A percentile compares a stretch with the other conserved stretches of the same genome.
phyloP scores from a whole-genome alignment of 2,888 invertebrate genomes.

The Sipunculus nudus region DNA sequence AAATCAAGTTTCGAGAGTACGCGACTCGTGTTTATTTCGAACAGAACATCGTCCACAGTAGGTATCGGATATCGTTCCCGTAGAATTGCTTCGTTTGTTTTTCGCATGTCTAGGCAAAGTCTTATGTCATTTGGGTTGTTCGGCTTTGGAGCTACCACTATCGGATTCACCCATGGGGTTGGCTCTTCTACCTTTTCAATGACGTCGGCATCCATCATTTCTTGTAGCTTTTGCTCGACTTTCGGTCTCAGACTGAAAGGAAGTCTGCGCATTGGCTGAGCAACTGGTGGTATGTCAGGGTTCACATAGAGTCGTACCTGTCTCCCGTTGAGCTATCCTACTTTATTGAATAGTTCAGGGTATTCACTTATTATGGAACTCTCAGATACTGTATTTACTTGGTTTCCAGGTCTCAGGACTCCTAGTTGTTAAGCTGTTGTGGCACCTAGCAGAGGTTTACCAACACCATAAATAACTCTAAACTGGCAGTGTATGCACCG shows the following conservation, averaged over 20 bases:
- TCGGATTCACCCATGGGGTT: slow-evolving; percentile 34
- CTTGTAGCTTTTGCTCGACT: neutral
- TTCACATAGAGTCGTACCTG: slow-evolving; percentile 5
- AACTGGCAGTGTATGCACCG: no score
- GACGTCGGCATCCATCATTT: slow-evolving; percentile 13
- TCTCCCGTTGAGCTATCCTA: slow-evolving; percentile 7
- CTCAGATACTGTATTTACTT: no score
- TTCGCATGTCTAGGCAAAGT: slow-evolving; percentile 33
- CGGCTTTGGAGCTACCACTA: slow-evolving; percentile 30
- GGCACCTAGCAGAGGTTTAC: no score
- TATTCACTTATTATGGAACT: no score
- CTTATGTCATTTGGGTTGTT: no score
- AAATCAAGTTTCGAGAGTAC: slow-evolving; percentile 19
- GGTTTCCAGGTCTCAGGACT: no score
- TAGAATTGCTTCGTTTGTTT: slow-evolving; percentile 31
- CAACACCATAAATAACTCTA: no score
- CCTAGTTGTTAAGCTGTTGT: no score
- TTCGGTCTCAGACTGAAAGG: slow-evolving; percentile 6
- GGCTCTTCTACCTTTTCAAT: slow-evolving; percentile 28
- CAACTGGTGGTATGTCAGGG: neutral
- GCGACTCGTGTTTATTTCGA: slow-evolving; percentile 3
- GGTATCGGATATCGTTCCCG: slow-evolving; percentile 27
- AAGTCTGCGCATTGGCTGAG: neutral
- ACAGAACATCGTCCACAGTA: slow-evolving; percentile 20
- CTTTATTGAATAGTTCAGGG: neutral